A percentile compares a stretch with the other conserved stretches of the same genome.
These are phyloP conservation scores for Enteromius viviparus DNA, from an alignment of 2,797 vertebrate species.

Conservation along the genomic window DNA sequence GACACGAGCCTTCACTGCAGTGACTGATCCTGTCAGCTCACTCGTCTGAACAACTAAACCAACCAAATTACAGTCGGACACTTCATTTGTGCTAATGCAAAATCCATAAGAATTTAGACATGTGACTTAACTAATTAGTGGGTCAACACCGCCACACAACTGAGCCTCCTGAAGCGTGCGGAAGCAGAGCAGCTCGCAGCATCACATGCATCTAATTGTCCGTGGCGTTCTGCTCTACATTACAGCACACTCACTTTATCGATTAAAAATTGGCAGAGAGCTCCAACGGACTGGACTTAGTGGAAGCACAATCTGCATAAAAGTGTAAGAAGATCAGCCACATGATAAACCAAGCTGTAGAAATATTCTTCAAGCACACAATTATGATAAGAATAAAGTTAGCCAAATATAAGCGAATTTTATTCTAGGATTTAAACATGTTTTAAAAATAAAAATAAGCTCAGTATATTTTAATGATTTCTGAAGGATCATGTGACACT, in stretches of 20 bases:
- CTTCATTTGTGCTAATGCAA: conserved; percentile 11
- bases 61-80: conserved; percentile 23
- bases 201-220: conserved; percentile 14
- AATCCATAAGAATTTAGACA: conserved; percentile 32
- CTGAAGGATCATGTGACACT: background rate
- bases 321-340: background rate
- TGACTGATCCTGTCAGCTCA: conserved; percentile 42
- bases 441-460: background rate
- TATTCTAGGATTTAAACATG: background rate
- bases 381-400: background rate
- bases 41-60: conserved; percentile 63
- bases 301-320: background rate
- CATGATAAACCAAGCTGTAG: background rate
- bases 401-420: background rate
- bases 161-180: background rate
- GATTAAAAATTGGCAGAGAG: conserved; percentile 18
- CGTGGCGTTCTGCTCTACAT: background rate
- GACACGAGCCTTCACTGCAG: background rate
- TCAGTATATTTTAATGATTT: background rate
- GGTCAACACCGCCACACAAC: background rate
- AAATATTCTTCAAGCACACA: background rate
- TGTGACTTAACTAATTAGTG: conserved; percentile 27
- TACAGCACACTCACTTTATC: conserved; percentile 11
- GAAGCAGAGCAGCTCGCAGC: background rate
- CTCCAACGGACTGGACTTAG: background rate